These are phyloP conservation scores for Orgyia antiqua DNA, from an alignment of 2,888 invertebrate genomes.

Conservation along the genomic window DNA sequence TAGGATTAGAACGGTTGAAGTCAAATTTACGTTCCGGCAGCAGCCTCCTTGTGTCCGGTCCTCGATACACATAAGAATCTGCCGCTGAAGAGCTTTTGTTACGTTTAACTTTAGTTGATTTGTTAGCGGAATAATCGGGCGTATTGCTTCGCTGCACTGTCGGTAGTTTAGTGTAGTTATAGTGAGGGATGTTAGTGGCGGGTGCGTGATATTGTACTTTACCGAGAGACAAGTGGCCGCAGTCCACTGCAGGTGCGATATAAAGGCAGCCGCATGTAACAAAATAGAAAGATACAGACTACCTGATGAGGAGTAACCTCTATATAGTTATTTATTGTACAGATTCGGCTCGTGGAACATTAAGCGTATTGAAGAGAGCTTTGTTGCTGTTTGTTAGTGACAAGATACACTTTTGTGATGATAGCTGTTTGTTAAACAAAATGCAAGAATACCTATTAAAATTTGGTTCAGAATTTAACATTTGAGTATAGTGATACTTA, in stretches of 20 bases:
- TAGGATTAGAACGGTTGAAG: conserved; percentile 70
- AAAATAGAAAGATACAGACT: conserved; percentile 73
- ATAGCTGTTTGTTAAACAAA: conserved; percentile 25
- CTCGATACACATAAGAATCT: conserved; percentile 54
- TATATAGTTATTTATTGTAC: conserved; percentile 7
- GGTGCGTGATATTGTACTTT: conserved; percentile 84
- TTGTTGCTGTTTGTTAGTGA: conserved; percentile 34
- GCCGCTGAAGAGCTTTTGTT: conserved; percentile 74
- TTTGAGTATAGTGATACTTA: no score
- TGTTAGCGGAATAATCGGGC: conserved; percentile 49
- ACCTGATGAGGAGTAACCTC: conserved; percentile 23
- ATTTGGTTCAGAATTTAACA: conserved; percentile 15
- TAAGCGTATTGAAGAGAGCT: conserved; percentile 21
- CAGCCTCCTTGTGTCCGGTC: conserved; percentile 56
- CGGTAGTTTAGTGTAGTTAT: conserved; percentile 62
- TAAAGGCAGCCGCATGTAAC: conserved; percentile 79
- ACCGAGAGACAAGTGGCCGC: conserved; percentile 81
- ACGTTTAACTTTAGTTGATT: conserved; percentile 60
- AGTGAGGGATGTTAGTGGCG: conserved; percentile 71
- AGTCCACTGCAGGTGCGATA: conserved; percentile 81
- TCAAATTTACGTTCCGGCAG: conserved; percentile 59
- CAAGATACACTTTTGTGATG: conserved; percentile 23
- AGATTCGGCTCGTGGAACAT: conserved; percentile 13
- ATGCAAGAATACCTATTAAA: conserved; percentile 16
- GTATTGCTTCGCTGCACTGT: conserved; percentile 54